Evolutionary conservation across 2,888 invertebrate species (phyloP), one percentile per base, ranked within the genome.

Genomic region (Chrysomela aeneicollis): DNA sequence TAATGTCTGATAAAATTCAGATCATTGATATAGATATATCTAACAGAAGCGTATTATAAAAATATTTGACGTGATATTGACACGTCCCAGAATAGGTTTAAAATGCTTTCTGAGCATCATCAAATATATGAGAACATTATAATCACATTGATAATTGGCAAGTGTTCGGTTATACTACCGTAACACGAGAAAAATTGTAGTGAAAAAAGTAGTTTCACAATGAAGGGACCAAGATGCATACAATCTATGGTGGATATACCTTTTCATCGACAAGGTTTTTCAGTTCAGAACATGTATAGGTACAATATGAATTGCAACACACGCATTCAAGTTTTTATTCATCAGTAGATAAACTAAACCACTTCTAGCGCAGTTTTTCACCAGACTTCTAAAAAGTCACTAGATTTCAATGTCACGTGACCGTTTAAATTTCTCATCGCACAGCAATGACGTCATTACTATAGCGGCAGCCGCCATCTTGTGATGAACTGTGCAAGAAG

Each of bases 71-170:
- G 42, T 42, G 42, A n/a, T n/a, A n/a, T 12, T 42, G 15, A 42
- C 15, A 42, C 42, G 15, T 15, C 15, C 15, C 42, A 42, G 42
- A 42, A 42, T 15, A 42, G n/a, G 42, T 42, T 42, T 15, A 8
- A 12, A 15, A 42, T 15, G 42, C 15, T 42, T 12, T 42, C 12
- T 15, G 6, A n/a, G 6, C 6, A 42, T 1, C 15, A 42, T 42
- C 4, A 15, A 57, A 26, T n/a, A n/a, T 46, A 17, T 22, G 30
- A 17, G 57, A 57, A 57, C 42, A 60, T 18, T 64, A 35, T 46
- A 64, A 64, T 60, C 64, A 64, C 64, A 64, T 64, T 57, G 50
- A 60, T 64, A 60, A 64, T 64, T 64, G 60, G 55, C 60, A 55
- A 55, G 51, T 55, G 52, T 55, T 54, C 18, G 55, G 42, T 63